Evolutionary conservation across 2,888 invertebrate species (phyloP).

Genomic region (Lycia hirtaria): DNA sequence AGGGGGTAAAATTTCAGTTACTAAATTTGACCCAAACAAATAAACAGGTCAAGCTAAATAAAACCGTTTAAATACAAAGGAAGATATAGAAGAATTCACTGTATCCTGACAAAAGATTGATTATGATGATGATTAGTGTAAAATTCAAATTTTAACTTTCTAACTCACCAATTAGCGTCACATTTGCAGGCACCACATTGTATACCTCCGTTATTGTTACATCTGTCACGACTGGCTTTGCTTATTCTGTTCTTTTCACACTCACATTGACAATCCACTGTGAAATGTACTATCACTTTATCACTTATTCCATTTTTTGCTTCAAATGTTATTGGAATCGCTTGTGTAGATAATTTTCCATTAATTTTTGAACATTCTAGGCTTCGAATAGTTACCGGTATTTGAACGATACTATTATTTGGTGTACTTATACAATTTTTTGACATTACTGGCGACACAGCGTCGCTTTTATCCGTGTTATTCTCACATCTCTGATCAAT

Average conservation of each 20-base stretch:
- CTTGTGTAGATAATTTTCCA: conserved; percentile 13
- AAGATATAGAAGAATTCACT: too few relatives aligned
- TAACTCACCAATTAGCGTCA: conserved; percentile 59
- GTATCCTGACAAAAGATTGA: too few relatives aligned
- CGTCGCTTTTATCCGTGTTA: too few relatives aligned
- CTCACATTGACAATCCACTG: conserved; percentile 90
- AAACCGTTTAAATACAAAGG: too few relatives aligned
- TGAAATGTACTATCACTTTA: conserved; percentile 87
- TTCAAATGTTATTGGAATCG: conserved; percentile 84
- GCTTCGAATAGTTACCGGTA: conserved; percentile 53
- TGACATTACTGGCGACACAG: too few relatives aligned
- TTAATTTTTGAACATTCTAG: conserved; percentile 48
- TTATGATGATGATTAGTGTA: too few relatives aligned
- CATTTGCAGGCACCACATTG: conserved; percentile 89
- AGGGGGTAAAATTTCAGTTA: too few relatives aligned
- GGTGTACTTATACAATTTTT: conserved; percentile 51
- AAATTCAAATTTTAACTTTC: too few relatives aligned
- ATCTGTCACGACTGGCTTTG: conserved; percentile 56
- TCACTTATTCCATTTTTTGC: conserved; percentile 90
- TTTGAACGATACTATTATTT: conserved; percentile 42
- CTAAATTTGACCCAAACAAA: too few relatives aligned
- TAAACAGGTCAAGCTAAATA: too few relatives aligned
- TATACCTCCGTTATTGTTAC: conserved; percentile 74
- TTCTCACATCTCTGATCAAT: conserved; percentile 9
- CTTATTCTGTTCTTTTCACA: conserved; percentile 85